phyloP scores from a whole-genome alignment of 1,140 invertebrate genomes.

The Drosophila azteca region DNA sequence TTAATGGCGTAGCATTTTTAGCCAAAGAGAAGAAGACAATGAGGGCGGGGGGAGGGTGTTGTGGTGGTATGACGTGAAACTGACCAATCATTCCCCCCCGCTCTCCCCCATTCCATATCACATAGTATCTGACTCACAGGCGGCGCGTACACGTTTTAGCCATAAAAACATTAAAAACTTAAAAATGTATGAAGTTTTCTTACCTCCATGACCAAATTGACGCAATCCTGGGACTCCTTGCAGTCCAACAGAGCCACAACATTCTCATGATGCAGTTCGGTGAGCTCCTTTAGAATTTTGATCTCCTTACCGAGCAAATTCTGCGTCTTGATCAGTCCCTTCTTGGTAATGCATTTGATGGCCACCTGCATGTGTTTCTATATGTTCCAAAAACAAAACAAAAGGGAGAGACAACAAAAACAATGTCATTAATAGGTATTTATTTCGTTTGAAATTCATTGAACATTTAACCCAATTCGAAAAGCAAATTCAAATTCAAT shows the following conservation, averaged over 20 bases:
- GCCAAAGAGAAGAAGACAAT: conserved; percentile 19
- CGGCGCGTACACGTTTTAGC: conserved; percentile 41
- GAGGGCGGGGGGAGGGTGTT: neutral
- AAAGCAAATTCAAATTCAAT: conserved; percentile 19
- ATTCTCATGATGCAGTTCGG: conserved; percentile 98
- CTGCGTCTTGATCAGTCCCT: conserved; percentile 98
- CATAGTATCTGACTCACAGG: conserved; percentile 43
- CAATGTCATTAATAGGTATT: conserved; percentile 48
- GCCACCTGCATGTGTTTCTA: conserved; percentile 95
- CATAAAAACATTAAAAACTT: conserved; percentile 38
- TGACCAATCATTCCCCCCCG: conserved; percentile 50
- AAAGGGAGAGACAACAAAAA: conserved; percentile 35
- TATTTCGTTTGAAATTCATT: conserved; percentile 40
- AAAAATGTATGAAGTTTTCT: conserved; percentile 27
- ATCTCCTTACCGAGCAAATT: conserved; percentile 99
- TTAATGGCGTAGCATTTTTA: conserved; percentile 74
- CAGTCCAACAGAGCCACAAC: conserved; percentile 98
- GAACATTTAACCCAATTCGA: conserved; percentile 43
- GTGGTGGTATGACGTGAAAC: conserved; percentile 41
- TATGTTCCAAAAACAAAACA: conserved; percentile 67
- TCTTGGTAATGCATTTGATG: conserved; percentile 99
- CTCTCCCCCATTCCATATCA: conserved; percentile 25
- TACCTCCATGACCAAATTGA: conserved; percentile 98
- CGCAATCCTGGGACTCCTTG: conserved; percentile 96
- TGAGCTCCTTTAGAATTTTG: conserved; percentile 98